These are phyloP conservation scores for Oreonectes daqikongensis DNA, from an alignment of 2,797 vertebrate species.

Conservation along the genomic window DNA sequence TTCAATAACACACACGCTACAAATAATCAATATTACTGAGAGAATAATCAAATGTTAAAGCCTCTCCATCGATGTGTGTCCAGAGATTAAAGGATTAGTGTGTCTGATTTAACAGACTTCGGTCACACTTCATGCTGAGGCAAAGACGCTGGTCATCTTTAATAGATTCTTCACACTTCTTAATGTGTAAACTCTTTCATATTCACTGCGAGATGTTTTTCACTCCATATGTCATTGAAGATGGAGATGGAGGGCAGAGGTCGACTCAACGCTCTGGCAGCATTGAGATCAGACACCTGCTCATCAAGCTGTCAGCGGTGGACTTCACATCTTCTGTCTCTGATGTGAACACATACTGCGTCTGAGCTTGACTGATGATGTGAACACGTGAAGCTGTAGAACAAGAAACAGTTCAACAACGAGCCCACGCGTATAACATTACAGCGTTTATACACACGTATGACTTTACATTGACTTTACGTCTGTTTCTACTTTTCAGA, in stretches of 20 bases:
- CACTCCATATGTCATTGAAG: conserved; percentile 59
- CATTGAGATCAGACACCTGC: conserved; percentile 65
- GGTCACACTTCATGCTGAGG: background rate
- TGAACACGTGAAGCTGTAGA: conserved; percentile 2
- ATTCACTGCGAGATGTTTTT: conserved; percentile 38
- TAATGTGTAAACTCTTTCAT: conserved; percentile 23
- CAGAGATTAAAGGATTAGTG: conserved; percentile 53
- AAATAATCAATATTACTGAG: conserved; percentile 51
- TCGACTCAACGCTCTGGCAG: background rate
- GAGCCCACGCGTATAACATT: too few species aligned
- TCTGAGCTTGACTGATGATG: background rate
- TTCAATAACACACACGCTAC: conserved; percentile 20
- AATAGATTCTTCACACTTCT: conserved; percentile 49
- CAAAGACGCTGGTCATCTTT: conserved; percentile 25
- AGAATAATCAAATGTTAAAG: conserved; percentile 42
- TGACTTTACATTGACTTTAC: background rate
- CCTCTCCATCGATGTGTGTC: conserved; percentile 34
- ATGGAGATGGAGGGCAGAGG: background rate
- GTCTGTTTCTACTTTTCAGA: background rate
- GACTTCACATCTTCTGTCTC: conserved; percentile 1
- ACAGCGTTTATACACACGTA: background rate
- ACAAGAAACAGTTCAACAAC: background rate
- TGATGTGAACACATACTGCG: background rate
- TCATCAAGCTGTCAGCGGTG: conserved; percentile 65
- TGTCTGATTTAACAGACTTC: conserved; percentile 6